Conservation (phyloP, 2,113 vertebrate species). For the Campylomormyrus numenius region DNA sequence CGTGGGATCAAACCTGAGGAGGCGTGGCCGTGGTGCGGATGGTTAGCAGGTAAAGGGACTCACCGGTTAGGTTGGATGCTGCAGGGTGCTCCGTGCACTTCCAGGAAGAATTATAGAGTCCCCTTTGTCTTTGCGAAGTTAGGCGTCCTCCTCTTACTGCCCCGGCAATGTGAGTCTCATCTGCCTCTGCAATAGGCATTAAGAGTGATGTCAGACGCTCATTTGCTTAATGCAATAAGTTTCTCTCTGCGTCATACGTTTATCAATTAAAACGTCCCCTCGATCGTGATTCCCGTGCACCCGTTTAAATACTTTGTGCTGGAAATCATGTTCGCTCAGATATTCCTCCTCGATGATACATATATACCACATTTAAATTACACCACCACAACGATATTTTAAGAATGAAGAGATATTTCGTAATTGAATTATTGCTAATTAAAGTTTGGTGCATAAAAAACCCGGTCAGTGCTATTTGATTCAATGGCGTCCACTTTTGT, state of each 20-base stretch:
- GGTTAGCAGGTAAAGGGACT: conserved; percentile 12
- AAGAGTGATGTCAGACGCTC: conserved; percentile 63
- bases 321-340: neutral
- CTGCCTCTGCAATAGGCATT: conserved; percentile 33
- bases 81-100: conserved; percentile 31
- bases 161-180: conserved; percentile 56
- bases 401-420: neutral
- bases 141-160: conserved; percentile 49
- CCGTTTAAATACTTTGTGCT: neutral
- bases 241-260: conserved; percentile 18
- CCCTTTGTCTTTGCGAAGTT: conserved; percentile 54
- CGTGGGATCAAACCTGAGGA: neutral
- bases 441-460: neutral
- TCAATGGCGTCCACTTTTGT: neutral
- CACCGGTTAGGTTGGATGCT: conserved; percentile 43
- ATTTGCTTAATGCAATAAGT: conserved; percentile 59
- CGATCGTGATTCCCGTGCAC: neutral
- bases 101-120: conserved; percentile 40
- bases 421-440: neutral
- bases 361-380: neutral
- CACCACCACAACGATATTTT: neutral
- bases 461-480: neutral
- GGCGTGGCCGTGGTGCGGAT: neutral
- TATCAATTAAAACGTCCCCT: neutral
- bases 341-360: neutral